Percentiles rank a stretch among this genome's conserved stretches.
Evolutionary conservation across 2,888 invertebrate genomes (phyloP).

Genomic region (Caenorhabditis panamensis): DNA sequence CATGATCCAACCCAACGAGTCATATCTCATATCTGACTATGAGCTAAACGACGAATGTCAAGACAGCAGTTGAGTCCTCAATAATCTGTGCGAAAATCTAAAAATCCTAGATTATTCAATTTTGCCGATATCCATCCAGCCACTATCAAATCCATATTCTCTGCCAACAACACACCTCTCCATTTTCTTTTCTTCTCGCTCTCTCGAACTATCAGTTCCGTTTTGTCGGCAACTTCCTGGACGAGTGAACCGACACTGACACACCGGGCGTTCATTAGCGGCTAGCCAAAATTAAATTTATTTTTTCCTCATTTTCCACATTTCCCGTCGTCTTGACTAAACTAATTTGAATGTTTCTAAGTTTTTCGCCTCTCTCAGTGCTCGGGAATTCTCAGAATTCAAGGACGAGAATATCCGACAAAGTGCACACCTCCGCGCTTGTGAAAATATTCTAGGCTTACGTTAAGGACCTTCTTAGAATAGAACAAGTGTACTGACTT

Average conservation of each 20-base stretch:
- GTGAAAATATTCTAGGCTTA: no score
- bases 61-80: neutral
- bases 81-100: slow-evolving; percentile 29
- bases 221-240: slow-evolving; percentile 3
- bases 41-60: slow-evolving; percentile 11
- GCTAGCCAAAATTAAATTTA: slow-evolving; percentile 25
- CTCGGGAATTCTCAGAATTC: slow-evolving; percentile 14
- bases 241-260: neutral
- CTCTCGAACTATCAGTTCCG: neutral
- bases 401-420: neutral
- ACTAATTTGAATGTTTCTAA: slow-evolving; percentile 52
- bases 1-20: neutral
- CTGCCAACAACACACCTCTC: neutral
- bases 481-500: no score
- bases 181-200: neutral
- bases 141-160: neutral
- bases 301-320: slow-evolving; percentile 15
- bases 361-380: slow-evolving; percentile 10
- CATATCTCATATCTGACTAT: neutral
- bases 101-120: slow-evolving; percentile 34
- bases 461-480: no score
- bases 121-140: slow-evolving; percentile 20
- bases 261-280: slow-evolving; percentile 14
- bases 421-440: slow-evolving; percentile 46
- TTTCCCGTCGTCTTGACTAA: slow-evolving; percentile 18